These are phyloP conservation scores for Rhabdomys pumilio DNA, from an alignment of 2,797 vertebrate species.

Conservation along the genomic window DNA sequence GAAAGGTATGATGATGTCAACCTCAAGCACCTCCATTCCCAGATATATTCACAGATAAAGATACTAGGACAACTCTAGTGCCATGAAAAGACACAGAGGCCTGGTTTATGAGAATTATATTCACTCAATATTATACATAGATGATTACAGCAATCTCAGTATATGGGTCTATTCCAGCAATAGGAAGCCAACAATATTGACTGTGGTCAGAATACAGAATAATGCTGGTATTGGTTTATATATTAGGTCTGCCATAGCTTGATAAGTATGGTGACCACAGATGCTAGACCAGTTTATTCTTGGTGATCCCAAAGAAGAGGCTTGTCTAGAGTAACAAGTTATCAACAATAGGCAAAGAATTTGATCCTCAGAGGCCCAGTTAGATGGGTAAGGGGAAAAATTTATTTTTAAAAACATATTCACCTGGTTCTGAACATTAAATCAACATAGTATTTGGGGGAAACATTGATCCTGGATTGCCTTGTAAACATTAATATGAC, in stretches of 20 bases:
- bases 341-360: neutral
- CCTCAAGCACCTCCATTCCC: no score
- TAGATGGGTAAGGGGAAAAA: neutral
- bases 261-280: neutral
- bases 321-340: neutral
- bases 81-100: neutral
- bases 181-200: neutral
- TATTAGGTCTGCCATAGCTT: neutral
- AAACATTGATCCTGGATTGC: neutral
- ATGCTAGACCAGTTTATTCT: neutral
- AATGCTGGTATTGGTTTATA: neutral
- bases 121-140: neutral
- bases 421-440: neutral
- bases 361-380: no score
- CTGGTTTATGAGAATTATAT: neutral
- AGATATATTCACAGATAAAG: no score
- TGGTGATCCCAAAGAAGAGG: neutral
- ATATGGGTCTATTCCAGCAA: neutral
- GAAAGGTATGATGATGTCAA: neutral
- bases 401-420: neutral
- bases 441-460: neutral
- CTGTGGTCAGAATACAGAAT: neutral
- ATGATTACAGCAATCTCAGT: neutral
- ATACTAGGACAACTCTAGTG: neutral
- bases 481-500: neutral